Base-by-base conservation (phyloP, 2,888 invertebrate species). In the Drosophila merina region DNA sequence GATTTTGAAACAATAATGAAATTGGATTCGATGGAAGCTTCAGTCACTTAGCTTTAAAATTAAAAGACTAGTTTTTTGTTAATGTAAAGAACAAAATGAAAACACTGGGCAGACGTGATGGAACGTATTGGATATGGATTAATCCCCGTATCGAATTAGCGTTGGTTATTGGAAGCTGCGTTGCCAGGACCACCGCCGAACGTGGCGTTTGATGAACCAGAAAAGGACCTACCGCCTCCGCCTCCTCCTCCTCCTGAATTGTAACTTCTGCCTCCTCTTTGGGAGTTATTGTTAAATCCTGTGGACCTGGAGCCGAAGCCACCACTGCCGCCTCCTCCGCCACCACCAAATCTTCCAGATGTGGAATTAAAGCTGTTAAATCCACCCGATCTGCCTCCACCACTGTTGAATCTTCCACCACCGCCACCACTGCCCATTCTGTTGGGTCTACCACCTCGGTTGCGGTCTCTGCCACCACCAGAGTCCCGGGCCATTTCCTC, bases 401-500 rank as follows among this genome's bases (percentile, higher is more conserved):
- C 57, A 0, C 77, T 68, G 7, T 42, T 50, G 20, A 51, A 38
- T 25, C 57, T 49, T 12, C 54, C 72, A 8, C 69, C 67, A 8
- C 75, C 66, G 0, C 31, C 5, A 2, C 78, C 67, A 0, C 85
- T 76, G 1, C 72, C 73, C 3, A 76, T 75, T 12, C 89, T 89
- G 36, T 90, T 93, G 30, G 93, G 88, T 75, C 58, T 10, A 9
- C 36, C 38, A 6, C 88, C 88, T 40, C 91, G 54, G 7, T 57
- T 14, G 4, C 57, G 54, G 25, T 54, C 57, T 9, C 57, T 92
- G 26, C 93, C 88, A 75, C 91, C 93, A 50, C 93, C 92, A 5
- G 91, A 89, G 74, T 94, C 93, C 66, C 93, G 93, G 1, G 96
- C 96, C 93, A 97, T 94, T 79, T 96, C 95, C 77, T 95, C 93